Base-by-base conservation (phyloP, 2,113 vertebrate species). In the Ictalurus punctatus region DNA sequence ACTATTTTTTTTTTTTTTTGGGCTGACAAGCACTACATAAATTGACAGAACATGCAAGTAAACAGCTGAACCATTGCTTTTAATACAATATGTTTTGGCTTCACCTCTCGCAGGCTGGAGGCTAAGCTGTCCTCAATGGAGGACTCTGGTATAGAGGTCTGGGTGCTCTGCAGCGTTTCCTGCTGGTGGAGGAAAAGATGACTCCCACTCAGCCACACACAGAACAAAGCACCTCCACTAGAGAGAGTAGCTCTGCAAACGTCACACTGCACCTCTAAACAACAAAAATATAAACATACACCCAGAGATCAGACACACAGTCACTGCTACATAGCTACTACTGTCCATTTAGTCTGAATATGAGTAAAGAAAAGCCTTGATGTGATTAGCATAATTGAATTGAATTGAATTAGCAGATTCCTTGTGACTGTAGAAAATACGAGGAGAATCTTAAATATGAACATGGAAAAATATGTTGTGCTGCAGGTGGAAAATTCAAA, bases 191-290 rank as follows among this genome's bases (percentile, higher is more conserved):
- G 94, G 2, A 94, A 89, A 6, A 93, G 91, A 81, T 96, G 92
- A 90, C 95, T 95, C 48, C 96, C 96, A 87, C 96, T 95, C 54
- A 99, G 91, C 98, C 97, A 98, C 82, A 98, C 93, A 87, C 96
- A 98, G 94, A 97, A 97, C 85, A 98, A 92, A 1, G 86, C 58
- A 17, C 93, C 63, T 1, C 95, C 90, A 40, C 95, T 94, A 21
- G 91, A 93, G 73, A 97, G 94, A 67, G 95, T 87, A 40, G 94
- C 94, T 23, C 92, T 90, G 63, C 94, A 94, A 54, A 98, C 96
- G 58, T 98, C 95, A 48, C 97, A 97, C 91, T 93, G 92, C 86
- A 99, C 90, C 76, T 96, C 98, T 99, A 92, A 0, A 84, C 48
- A 69, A 14, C 87, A 52, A 56, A 34, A 86, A 34, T 1, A 88